These are phyloP conservation scores for Phenganax stokvisi DNA, from an alignment of 92 coral and sea anemone genomes.

Conservation along the genomic window DNA sequence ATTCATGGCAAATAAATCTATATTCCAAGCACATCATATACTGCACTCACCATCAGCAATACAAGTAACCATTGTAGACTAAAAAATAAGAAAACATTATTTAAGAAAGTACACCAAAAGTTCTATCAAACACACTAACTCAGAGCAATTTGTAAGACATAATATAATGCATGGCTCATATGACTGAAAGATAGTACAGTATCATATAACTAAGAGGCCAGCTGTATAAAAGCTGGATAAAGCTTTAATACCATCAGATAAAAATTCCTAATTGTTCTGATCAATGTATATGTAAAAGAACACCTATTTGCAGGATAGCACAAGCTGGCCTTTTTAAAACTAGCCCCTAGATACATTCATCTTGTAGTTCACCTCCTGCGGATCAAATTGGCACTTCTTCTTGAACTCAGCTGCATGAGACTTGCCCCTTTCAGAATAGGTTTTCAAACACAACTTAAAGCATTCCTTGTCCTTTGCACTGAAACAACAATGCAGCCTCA, in stretches of 20 bases:
- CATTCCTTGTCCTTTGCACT: conserved; percentile 61
- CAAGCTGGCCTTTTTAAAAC: too few relatives aligned
- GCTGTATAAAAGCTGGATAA: too few relatives aligned
- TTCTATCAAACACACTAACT: neutral
- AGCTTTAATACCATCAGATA: neutral
- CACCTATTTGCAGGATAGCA: too few relatives aligned
- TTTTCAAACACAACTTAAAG: conserved; percentile 56
- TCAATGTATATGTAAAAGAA: neutral
- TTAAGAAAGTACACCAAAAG: neutral
- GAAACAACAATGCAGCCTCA: conserved; percentile 79
- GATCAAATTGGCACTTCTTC: conserved; percentile 20
- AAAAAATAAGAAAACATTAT: conserved; percentile 2
- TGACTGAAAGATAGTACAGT: neutral
- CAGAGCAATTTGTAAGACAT: too few relatives aligned
- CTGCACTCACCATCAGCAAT: conserved; percentile 66
- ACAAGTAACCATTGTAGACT: conserved; percentile 70
- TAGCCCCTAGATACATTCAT: too few relatives aligned
- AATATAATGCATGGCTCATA: too few relatives aligned
- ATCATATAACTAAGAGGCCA: neutral
- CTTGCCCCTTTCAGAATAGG: conserved; percentile 11
- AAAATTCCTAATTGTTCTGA: neutral
- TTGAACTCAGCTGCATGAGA: neutral
- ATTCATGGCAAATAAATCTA: neutral
- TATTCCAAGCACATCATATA: too few relatives aligned
- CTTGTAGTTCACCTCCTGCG: neutral